These are phyloP conservation scores for Xanthia icteritia DNA, from an alignment of 2,888 invertebrate genomes.

Conservation along the genomic window DNA sequence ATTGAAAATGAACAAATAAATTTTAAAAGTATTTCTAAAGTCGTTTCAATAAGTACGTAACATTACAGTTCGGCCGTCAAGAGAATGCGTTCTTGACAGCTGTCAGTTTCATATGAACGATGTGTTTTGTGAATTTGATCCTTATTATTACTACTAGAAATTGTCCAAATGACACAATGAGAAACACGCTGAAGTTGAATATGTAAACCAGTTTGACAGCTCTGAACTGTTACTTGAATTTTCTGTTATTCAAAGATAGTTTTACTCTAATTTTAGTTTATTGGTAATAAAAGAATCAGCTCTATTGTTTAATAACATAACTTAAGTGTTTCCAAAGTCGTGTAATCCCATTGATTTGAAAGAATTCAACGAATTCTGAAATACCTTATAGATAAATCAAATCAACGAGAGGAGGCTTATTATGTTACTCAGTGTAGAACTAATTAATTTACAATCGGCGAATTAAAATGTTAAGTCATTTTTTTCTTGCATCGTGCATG, in stretches of 20 bases:
- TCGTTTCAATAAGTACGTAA: not conserved
- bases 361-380: not conserved
- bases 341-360: slow-evolving; percentile 7
- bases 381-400: not conserved
- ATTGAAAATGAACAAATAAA: not conserved
- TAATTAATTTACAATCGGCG: not conserved
- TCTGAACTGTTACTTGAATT: not conserved
- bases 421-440: not conserved
- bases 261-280: not conserved
- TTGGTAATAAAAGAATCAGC: not conserved
- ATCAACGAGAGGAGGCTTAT: not conserved
- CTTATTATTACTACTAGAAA: no score
- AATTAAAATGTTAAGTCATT: not conserved
- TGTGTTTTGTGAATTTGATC: no score
- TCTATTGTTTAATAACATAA: not conserved
- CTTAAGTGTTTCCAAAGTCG: not conserved
- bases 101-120: no score
- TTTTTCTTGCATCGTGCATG: not conserved
- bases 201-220: not conserved
- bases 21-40: not conserved
- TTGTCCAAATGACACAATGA: no score
- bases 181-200: slow-evolving; percentile 1
- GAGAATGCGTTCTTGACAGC: no score
- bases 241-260: not conserved
- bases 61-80: no score